Evolutionary conservation across 2,888 invertebrate species (phyloP).

Genomic region (Andricus curvator): DNA sequence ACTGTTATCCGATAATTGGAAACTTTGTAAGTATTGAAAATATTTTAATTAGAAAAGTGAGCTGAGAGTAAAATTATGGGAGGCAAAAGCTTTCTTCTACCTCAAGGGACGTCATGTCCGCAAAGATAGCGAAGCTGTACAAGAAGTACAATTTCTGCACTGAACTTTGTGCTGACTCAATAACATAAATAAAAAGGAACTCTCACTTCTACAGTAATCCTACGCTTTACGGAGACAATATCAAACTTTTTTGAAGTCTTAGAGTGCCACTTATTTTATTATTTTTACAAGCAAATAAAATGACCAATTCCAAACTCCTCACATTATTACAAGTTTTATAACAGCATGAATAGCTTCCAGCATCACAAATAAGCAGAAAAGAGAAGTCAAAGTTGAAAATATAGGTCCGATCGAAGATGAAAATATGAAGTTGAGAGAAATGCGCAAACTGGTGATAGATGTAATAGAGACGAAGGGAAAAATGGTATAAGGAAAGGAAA

Average conservation of each 20-base stretch:
- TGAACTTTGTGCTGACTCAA: constrained; percentile 34
- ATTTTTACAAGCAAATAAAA: neutral
- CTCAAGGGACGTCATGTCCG: neutral
- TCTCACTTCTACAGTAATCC: neutral
- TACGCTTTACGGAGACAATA: neutral
- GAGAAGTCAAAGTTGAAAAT: too few relatives aligned
- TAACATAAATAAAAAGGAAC: constrained; percentile 22
- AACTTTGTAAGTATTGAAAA: neutral
- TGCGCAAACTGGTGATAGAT: too few relatives aligned
- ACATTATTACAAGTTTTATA: too few relatives aligned
- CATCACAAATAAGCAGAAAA: too few relatives aligned
- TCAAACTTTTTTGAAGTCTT: neutral
- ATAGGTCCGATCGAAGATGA: too few relatives aligned
- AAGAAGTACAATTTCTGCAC: constrained; percentile 27
- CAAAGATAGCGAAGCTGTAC: neutral
- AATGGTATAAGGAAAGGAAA: too few relatives aligned
- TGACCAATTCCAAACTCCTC: too few relatives aligned
- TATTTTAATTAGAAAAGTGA: constrained; percentile 10
- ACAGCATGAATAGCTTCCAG: too few relatives aligned
- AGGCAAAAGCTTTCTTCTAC: neutral
- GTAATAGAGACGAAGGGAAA: too few relatives aligned
- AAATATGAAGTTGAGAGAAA: too few relatives aligned
- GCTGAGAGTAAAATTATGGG: neutral
- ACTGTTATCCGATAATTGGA: constrained; percentile 5
- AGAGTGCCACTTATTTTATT: neutral